Evolutionary conservation across 2,797 vertebrate genomes (phyloP), one percentile per base, ranked within the genome.

Genomic region (Labeo calbasu): DNA sequence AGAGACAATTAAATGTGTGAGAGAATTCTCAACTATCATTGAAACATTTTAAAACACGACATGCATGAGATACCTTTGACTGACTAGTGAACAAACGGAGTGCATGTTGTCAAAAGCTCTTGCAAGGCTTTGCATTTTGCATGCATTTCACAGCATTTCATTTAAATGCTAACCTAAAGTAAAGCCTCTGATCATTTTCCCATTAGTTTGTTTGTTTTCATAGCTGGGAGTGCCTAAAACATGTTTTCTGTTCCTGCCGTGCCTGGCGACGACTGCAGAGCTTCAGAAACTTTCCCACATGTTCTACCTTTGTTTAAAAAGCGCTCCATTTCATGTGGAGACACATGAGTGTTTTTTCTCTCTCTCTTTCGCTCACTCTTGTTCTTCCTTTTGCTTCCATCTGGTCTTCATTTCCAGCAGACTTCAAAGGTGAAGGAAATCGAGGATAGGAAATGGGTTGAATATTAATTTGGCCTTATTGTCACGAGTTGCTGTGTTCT

Each of bases 331-430:
- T 82, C 72, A 79, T 87, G 84, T 81, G 69, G 72, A 79, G 51
- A 79, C 84, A 70, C 81, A 79, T 5, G 40, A 59, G 84, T 50
- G 76, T 51, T 70, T 82, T 71, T 57, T 79, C 84, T 82, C 53
- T 87, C 65, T 77, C 57, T 86, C 63, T 32, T 32, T 61, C 36
- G 40, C 59, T 59, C 75, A 21, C 79, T 86, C 79, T 51, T 72
- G 82, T 75, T 83, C 65, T 63, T 82, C 77, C 81, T 69, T 57
- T 70, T 15, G 51, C 71, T 69, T 77, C 83, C 89, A 88, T 89
- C 88, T 90, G 89, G 83, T 85, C 85, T 88, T 87, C 86, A 85
- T 90, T 89, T 88, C 80, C 82, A 70, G 53, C 57, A 77, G 84
- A 88, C 88, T 86, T 89, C 87, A 87, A 86, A 86, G 86, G 77